Base-by-base conservation (phyloP, 2,888 invertebrate genomes). In the Litoditis marina region DNA sequence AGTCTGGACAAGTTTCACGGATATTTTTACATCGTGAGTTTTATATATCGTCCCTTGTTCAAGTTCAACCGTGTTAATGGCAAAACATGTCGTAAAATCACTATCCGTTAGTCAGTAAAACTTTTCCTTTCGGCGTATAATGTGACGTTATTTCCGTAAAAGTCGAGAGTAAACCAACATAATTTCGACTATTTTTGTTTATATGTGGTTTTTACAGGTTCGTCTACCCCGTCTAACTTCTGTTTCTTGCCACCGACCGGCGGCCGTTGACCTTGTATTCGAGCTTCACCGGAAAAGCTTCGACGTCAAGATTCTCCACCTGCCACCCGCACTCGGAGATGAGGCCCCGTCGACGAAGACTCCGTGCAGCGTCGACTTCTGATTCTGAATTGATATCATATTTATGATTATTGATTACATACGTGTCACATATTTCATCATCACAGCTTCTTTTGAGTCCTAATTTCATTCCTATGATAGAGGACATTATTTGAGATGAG, bases 281-380 rank as follows among this genome's bases (percentile, higher is more conserved):
- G 63, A 63, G 31, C 50, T 63, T 2, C 63, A 63, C 46, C 57
- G 63, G n/a, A 59, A 54, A 19, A 53, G 55, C 31, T 63, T 63
- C 51, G 57, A 57, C 27, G 47, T 63, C 30, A 63, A 63, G 31
- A 54, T 63, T 30, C 52, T 63, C 5, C 63, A 63, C 47, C 53
- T 63, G 7, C 63, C 63, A 1, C 63, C 63, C n/a, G 52, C 58
- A 6, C 53, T 58, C 3, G 51, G 58, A 30, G 52, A 36, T 7
- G 27, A 54, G 8, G 61, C 54, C 2, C 36, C 54, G 2, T 13
- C 58, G 16, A 27, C 47, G 13, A 50, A 50, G 16, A 61, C 55
- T 19, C 31, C 54, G 19, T 61, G 61, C 42, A 34, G 44, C 16
- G 27, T 61, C 28, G 61, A 61, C 32, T 61, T 61, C 28, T 61